Percentiles rank a stretch among this genome's conserved stretches.
Evolutionary conservation across 2,797 vertebrate species (phyloP).

Genomic region (Myiotriccus ornatus): DNA sequence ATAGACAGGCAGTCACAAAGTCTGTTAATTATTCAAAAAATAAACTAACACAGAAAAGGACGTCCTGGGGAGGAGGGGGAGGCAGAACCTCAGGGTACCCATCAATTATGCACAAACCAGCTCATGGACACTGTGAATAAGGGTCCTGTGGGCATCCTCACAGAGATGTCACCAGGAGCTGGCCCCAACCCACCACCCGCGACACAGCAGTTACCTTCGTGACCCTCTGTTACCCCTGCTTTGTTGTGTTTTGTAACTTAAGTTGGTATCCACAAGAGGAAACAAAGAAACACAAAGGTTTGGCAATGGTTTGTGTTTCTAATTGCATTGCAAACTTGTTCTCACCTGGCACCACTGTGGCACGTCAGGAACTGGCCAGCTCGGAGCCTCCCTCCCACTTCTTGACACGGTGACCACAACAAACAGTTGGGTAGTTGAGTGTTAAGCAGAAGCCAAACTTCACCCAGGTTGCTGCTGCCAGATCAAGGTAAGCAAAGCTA

Average conservation of each 20-base stretch:
- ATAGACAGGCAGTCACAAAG: constrained; percentile 35
- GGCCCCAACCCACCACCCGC: not conserved
- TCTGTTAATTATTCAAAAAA: constrained; percentile 70
- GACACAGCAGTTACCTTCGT: not conserved
- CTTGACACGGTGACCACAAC: not conserved
- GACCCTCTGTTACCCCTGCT: not conserved
- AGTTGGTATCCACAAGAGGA: constrained; percentile 29
- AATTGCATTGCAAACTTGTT: not conserved
- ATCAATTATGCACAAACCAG: constrained; percentile 48
- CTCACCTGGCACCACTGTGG: not conserved
- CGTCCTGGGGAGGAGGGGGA: not conserved
- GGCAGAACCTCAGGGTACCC: not conserved
- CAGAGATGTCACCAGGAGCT: not conserved
- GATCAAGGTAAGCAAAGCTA: not conserved
- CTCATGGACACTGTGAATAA: not conserved
- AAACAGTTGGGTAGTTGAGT: not conserved
- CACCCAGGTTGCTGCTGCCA: not conserved
- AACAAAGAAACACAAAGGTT: constrained; percentile 43
- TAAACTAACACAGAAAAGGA: constrained; percentile 58
- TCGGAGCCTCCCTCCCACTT: not conserved
- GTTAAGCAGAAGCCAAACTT: not conserved
- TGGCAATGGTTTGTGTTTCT: constrained; percentile 23
- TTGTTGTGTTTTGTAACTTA: constrained; percentile 30
- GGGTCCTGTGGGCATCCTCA: not conserved
- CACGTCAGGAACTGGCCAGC: not conserved